Evolutionary conservation across 2,888 invertebrate species (phyloP).

Genomic region (Andrena minutula): DNA sequence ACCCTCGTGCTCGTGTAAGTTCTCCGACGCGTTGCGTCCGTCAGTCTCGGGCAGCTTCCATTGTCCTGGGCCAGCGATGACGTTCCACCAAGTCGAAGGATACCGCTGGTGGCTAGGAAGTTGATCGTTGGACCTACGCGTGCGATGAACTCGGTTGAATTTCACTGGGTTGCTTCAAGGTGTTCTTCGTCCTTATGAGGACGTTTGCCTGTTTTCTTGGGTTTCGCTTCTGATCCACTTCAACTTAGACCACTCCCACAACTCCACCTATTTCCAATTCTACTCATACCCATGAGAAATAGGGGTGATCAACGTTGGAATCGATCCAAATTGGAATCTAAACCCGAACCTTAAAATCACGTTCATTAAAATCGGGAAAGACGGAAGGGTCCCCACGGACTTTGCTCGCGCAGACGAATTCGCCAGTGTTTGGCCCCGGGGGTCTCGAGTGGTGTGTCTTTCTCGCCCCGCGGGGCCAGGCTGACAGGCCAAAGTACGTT

Average conservation of each 20-base stretch:
- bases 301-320: too few relatives aligned
- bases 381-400: background rate
- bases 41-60: conserved; percentile 29
- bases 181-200: too few relatives aligned
- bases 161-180: background rate
- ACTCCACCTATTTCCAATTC: too few relatives aligned
- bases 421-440: conserved; percentile 65
- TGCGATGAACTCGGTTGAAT: background rate
- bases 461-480: conserved; percentile 45
- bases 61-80: conserved; percentile 48
- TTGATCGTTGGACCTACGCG: background rate
- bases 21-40: conserved; percentile 52
- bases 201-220: too few relatives aligned
- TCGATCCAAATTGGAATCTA: background rate
- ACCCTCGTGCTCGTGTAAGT: conserved; percentile 55
- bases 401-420: conserved; percentile 67
- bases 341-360: background rate
- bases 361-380: background rate
- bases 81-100: conserved; percentile 1
- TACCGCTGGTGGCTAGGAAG: conserved; percentile 4
- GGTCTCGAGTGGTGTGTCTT: conserved; percentile 69
- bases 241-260: too few relatives aligned
- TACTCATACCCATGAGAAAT: too few relatives aligned
- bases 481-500: conserved; percentile 65
- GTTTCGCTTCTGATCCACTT: too few relatives aligned